A percentile compares a stretch with the other conserved stretches of the same genome.
phyloP scores from a whole-genome alignment of 2,888 invertebrate species.

The Nomada goodeniana region DNA sequence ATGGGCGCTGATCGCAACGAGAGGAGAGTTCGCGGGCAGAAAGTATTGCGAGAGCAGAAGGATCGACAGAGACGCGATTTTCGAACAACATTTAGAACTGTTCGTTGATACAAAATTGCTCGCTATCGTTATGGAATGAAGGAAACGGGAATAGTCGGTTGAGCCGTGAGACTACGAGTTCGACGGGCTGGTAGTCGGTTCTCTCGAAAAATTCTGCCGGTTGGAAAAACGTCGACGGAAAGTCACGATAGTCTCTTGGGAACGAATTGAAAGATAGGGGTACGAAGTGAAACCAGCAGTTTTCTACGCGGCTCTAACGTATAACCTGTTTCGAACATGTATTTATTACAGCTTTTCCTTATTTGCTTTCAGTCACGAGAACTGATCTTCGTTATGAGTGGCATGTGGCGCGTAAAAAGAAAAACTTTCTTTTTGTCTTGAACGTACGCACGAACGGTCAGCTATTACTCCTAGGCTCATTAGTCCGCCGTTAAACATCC shows the following conservation, averaged over 20 bases:
- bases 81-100: constrained; percentile 11
- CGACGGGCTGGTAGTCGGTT: constrained; percentile 4
- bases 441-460: too few species aligned
- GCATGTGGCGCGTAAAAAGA: constrained; percentile 12
- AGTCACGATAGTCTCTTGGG: constrained; percentile 44
- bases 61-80: neutral
- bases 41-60: too few species aligned
- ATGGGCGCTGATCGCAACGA: constrained; percentile 33
- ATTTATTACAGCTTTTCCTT: constrained; percentile 62
- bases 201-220: constrained; percentile 27
- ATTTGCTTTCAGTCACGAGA: constrained; percentile 53
- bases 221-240: constrained; percentile 21
- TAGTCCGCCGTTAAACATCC: neutral
- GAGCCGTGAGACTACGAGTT: constrained; percentile 4
- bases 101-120: neutral
- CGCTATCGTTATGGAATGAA: neutral
- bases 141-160: constrained; percentile 13
- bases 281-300: constrained; percentile 56
- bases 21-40: constrained; percentile 45
- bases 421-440: constrained; percentile 24
- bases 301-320: constrained; percentile 37
- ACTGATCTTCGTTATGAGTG: constrained; percentile 56
- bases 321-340: constrained; percentile 53
- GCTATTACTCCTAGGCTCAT: too few species aligned
- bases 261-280: constrained; percentile 41